A percentile compares a stretch with the other conserved stretches of the same genome.
phyloP scores from a whole-genome alignment of 2,888 invertebrate species.

The Tetrapedia diversipes region DNA sequence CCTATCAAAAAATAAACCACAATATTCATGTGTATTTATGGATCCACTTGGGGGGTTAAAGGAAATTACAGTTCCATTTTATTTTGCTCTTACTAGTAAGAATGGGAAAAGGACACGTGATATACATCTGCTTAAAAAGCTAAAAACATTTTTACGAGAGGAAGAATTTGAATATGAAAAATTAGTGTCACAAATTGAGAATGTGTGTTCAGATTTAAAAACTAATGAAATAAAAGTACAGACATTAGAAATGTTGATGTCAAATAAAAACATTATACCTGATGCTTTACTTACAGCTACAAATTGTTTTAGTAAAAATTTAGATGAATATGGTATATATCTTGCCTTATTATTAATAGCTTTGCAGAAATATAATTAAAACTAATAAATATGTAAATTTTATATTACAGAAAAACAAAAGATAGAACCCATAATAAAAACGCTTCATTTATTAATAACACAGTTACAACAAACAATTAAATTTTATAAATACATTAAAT shows the following conservation, averaged over 20 bases:
- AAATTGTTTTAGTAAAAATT: conserved; percentile 81
- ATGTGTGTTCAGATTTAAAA: conserved; percentile 86
- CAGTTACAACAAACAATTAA: conserved; percentile 74
- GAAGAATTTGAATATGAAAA: conserved; percentile 84
- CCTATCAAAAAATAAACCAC: conserved; percentile 84
- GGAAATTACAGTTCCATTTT: conserved; percentile 94
- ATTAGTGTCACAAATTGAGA: conserved; percentile 84
- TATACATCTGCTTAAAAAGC: conserved; percentile 91
- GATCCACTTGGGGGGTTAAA: conserved; percentile 93
- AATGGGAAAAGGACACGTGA: conserved; percentile 94
- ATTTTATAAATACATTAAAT: conserved; percentile 77
- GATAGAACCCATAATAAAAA: conserved; percentile 72
- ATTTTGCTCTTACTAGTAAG: conserved; percentile 93
- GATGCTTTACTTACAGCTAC: conserved; percentile 85
- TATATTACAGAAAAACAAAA: conserved; percentile 72
- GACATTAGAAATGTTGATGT: conserved; percentile 88
- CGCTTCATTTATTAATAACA: conserved; percentile 69
- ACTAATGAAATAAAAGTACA: conserved; percentile 89
- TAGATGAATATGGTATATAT: conserved; percentile 71
- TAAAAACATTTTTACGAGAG: conserved; percentile 87
- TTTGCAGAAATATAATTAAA: not conserved
- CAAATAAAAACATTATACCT: conserved; percentile 86
- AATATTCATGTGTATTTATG: conserved; percentile 90
- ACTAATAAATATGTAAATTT: conserved; percentile 21
- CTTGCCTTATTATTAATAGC: not conserved